Evolutionary conservation across 2,113 vertebrate species (phyloP), one percentile per base, ranked within the genome.

Genomic region (Lethenteron reissneri): DNA sequence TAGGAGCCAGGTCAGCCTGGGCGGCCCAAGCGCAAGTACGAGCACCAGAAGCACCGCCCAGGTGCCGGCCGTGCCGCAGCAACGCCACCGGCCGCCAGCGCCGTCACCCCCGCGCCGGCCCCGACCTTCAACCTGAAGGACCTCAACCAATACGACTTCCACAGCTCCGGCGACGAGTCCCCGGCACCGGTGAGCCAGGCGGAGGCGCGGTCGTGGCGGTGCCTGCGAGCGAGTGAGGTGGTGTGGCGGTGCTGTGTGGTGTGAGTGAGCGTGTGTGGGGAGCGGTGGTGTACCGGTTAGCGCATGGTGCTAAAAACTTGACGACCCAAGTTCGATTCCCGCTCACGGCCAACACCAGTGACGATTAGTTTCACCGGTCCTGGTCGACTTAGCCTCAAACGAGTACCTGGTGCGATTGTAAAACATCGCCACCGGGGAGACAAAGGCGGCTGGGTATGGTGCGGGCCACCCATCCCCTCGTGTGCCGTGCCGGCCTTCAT

Each of bases 111-210:
- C 41, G 83, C 87, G 75, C 81, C 83, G 41, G 74, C 83, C 74
- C 84, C 85, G 70, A 79, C 80, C 70, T 77, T 88, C 81, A 87
- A 77, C 82, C 84, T 87, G 81, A 87, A 84, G 12, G 87, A 90
- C 71, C 86, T 92, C 75, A 92, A 88, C 70, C 90, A 92, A 80
- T 95, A 95, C 57, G 89, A 95, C 83, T 95, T 95, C 80, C 89
- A 89, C 83, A 92, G 90, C 76, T 95, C 90, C 2, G 90, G 89
- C 73, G 90, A 95, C 72, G 90, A 95, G 17, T 88, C 90, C 72
- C 84, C 84, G 77, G 84, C 82, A 4, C 85, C 86, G 86, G 90
- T 95, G 78, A 74, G 77, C 75, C n/a, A 25, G 21, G 15, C 57
- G n/a, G 10, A 68, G 58, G 11, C 8, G 15, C 14, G 57, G 59